These are phyloP conservation scores for Sebastolobus altivelis DNA, from an alignment of 2,797 vertebrate species.

Conservation along the genomic window DNA sequence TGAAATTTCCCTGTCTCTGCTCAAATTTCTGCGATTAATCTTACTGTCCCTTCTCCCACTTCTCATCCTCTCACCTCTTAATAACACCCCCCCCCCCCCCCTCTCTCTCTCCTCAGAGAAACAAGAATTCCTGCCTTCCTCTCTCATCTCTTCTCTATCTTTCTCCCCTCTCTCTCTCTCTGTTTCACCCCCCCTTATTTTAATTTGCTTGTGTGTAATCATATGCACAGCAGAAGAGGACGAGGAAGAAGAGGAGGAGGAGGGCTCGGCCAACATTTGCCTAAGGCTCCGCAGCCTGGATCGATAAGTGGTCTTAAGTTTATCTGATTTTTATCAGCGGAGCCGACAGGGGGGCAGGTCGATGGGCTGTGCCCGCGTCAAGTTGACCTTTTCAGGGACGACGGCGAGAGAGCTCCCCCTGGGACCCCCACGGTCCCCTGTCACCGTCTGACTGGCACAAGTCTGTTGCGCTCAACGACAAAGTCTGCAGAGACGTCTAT, in stretches of 20 bases:
- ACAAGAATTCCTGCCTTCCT: slow-evolving; percentile 44
- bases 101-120: slow-evolving; percentile 42
- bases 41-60: slow-evolving; percentile 72
- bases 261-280: slow-evolving; percentile 97
- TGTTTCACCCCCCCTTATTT: slow-evolving; percentile 27
- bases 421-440: slow-evolving; percentile 93
- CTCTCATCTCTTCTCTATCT: slow-evolving; percentile 12
- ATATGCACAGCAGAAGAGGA: slow-evolving; percentile 77
- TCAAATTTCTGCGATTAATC: slow-evolving; percentile 82
- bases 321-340: slow-evolving; percentile 99
- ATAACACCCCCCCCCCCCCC: slow-evolving; percentile 57
- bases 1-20: slow-evolving; percentile 82
- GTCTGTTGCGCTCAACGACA: slow-evolving; percentile 98
- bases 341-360: slow-evolving; percentile 97
- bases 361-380: slow-evolving; percentile 98
- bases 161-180: slow-evolving; percentile 13
- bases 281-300: slow-evolving; percentile 89
- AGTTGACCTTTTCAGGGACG: slow-evolving; percentile 99
- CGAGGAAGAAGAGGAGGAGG: slow-evolving; percentile 83
- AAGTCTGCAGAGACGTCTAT: slow-evolving; percentile 99
- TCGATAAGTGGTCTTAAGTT: slow-evolving; percentile 99
- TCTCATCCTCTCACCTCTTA: slow-evolving; percentile 74
- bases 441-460: slow-evolving; percentile 98
- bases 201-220: slow-evolving; percentile 82
- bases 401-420: slow-evolving; percentile 89